Evolutionary conservation across 1,140 invertebrate species (phyloP).

Genomic region (Magallana ariakensis): DNA sequence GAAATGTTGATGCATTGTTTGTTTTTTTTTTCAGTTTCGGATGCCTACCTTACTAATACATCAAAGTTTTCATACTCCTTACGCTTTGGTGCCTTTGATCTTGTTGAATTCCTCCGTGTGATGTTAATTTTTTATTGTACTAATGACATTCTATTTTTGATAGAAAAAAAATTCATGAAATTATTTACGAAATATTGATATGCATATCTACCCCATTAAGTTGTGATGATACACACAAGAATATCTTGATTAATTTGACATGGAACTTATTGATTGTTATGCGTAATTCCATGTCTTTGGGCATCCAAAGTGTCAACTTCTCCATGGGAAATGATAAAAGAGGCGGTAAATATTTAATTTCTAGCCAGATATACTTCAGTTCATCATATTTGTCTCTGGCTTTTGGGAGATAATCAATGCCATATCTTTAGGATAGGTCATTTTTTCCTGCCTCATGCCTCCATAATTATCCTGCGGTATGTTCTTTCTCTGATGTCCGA

Average conservation of each 20-base stretch:
- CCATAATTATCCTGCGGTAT: no score
- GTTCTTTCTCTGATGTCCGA: no score
- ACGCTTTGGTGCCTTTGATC: no score
- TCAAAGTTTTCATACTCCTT: no score
- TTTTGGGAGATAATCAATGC: background rate
- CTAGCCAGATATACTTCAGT: background rate
- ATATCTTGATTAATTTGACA: background rate
- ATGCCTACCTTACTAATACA: no score
- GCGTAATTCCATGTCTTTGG: background rate
- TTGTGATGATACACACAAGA: background rate
- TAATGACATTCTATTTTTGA: no score
- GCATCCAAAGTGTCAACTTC: background rate
- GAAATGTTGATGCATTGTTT: no score
- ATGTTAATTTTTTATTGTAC: no score
- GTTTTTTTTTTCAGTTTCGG: no score
- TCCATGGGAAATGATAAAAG: conserved; percentile 17
- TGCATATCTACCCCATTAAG: background rate
- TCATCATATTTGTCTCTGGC: background rate
- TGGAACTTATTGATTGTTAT: background rate
- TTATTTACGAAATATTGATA: background rate
- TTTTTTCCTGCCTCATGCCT: no score
- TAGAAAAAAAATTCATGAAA: background rate
- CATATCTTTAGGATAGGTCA: conserved; percentile 3
- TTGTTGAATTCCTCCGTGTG: no score
- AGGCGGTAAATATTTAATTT: background rate